Evolutionary conservation across 2,888 invertebrate species (phyloP).

Genomic region (Agrochola lychnidis): DNA sequence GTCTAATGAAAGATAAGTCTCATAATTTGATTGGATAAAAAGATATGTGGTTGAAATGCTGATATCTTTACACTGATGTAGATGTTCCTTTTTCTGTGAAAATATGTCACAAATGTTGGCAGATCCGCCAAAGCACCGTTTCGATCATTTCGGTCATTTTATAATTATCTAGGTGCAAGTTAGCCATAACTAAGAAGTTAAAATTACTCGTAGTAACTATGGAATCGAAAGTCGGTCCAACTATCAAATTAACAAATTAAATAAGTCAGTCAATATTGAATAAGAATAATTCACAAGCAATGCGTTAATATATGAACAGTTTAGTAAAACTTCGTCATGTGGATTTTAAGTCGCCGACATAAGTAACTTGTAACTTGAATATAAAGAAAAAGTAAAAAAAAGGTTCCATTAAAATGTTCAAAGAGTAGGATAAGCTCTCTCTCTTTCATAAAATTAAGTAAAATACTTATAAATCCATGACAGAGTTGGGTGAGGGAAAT

Average conservation of each 20-base stretch:
- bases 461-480: conserved; percentile 22
- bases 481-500: background rate
- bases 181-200: conserved; percentile 21
- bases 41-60: conserved; percentile 7
- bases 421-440: conserved; percentile 20
- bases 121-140: conserved; percentile 16
- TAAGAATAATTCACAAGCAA: conserved; percentile 27
- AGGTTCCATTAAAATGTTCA: background rate
- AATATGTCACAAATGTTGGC: conserved; percentile 29
- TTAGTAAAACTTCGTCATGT: background rate
- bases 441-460: conserved; percentile 1
- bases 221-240: conserved; percentile 19
- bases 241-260: conserved; percentile 33
- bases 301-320: background rate
- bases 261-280: conserved; percentile 30
- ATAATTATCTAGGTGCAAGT: conserved; percentile 16
- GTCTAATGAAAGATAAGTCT: conserved; percentile 36
- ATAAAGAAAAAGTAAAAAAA: background rate
- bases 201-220: conserved; percentile 9
- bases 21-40: conserved; percentile 2
- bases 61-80: conserved; percentile 30
- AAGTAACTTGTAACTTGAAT: background rate
- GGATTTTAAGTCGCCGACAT: background rate
- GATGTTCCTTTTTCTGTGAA: conserved; percentile 23
- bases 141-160: conserved; percentile 12